Percentiles rank a stretch among this genome's conserved stretches.
phyloP scores from a whole-genome alignment of 2,888 invertebrate species.

The Meiosimyza decipiens region DNA sequence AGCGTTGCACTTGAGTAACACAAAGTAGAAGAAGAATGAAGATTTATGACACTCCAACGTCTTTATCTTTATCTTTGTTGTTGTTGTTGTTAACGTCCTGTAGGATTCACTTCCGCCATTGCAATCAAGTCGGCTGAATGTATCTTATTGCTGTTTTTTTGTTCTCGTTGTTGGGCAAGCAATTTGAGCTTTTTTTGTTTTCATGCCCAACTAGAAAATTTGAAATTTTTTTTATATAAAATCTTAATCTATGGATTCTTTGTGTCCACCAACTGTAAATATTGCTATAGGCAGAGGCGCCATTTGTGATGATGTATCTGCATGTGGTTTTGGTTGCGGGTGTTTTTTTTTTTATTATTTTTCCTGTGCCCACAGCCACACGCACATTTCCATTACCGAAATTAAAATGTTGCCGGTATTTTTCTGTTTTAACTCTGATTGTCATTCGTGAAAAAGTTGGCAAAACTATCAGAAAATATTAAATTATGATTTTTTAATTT shows the following conservation, averaged over 20 bases:
- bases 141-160: background rate
- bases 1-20: no score
- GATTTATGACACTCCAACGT: no score
- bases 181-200: background rate
- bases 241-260: background rate
- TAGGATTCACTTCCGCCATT: background rate
- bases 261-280: background rate
- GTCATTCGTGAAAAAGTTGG: constrained; percentile 24
- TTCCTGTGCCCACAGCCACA: no score
- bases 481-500: constrained; percentile 54
- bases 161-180: constrained; percentile 8
- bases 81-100: constrained; percentile 6
- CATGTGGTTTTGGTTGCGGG: background rate
- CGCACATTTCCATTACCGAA: constrained; percentile 54
- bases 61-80: background rate
- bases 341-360: background rate
- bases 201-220: background rate
- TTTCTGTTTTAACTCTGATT: constrained; percentile 19
- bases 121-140: background rate
- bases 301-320: constrained; percentile 8
- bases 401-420: constrained; percentile 54
- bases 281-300: background rate
- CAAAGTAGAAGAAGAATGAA: no score
- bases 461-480: constrained; percentile 56
- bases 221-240: background rate